A percentile compares a stretch with the other conserved stretches of the same genome.
These are phyloP conservation scores for Calidris pugnax DNA, from an alignment of 2,113 vertebrate species.

Conservation along the genomic window DNA sequence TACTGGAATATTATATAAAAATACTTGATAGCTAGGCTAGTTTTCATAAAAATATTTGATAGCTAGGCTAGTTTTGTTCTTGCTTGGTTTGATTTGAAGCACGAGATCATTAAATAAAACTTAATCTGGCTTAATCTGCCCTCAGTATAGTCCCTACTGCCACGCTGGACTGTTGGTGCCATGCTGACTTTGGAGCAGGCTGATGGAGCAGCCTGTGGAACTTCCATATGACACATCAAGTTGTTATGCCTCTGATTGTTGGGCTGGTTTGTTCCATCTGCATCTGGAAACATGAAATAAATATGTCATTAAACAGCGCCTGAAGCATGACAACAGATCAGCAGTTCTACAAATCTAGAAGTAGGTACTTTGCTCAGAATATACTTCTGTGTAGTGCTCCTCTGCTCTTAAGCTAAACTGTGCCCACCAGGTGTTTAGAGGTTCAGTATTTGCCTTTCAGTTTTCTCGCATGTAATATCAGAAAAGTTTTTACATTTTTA, in stretches of 20 bases:
- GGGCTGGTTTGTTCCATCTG: conserved; percentile 1
- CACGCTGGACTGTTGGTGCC: background rate
- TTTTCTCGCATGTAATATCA: background rate
- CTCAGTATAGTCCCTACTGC: background rate
- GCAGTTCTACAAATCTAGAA: background rate
- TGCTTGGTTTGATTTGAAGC: background rate
- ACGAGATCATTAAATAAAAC: background rate
- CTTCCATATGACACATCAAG: background rate
- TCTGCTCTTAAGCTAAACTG: background rate
- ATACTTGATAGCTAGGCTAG: background rate
- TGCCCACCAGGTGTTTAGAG: background rate
- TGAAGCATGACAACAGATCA: background rate
- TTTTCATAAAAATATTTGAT: no score
- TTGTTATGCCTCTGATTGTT: background rate
- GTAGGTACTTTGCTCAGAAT: background rate
- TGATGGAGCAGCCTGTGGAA: background rate
- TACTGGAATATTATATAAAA: background rate
- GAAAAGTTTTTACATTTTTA: background rate
- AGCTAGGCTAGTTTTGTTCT: background rate
- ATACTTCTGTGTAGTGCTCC: background rate
- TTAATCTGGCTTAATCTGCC: background rate
- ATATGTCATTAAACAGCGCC: background rate
- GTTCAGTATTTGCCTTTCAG: background rate
- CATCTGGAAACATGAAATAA: conserved; percentile 13
- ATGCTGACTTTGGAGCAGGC: background rate